Evolutionary conservation across 2,888 invertebrate genomes (phyloP).

Genomic region (Papilio elwesi): DNA sequence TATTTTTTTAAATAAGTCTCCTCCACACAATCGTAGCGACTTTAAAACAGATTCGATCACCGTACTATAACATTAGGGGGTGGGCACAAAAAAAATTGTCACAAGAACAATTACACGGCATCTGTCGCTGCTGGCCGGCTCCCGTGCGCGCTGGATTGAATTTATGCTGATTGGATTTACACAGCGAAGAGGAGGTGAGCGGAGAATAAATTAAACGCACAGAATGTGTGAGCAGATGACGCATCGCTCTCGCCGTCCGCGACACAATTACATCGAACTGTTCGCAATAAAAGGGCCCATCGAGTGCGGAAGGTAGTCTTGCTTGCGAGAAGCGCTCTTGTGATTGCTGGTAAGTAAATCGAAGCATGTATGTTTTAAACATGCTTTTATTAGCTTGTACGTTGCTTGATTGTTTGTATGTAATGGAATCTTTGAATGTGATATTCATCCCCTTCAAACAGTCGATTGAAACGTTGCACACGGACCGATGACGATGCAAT

Average conservation of each 20-base stretch:
- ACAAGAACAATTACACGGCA: slow-evolving; percentile 82
- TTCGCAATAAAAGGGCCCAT: background rate
- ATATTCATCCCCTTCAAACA: too few relatives aligned
- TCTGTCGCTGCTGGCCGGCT: slow-evolving; percentile 65
- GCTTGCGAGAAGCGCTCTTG: background rate
- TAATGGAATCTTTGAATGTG: too few relatives aligned
- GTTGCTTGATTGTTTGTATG: too few relatives aligned
- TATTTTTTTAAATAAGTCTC: slow-evolving; percentile 45
- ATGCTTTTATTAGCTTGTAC: too few relatives aligned
- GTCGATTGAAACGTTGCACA: too few relatives aligned
- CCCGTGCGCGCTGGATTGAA: slow-evolving; percentile 51
- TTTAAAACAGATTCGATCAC: slow-evolving; percentile 82
- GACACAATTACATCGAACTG: background rate
- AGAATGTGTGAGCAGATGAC: slow-evolving; percentile 43
- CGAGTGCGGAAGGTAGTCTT: background rate
- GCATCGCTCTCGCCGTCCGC: slow-evolving; percentile 35
- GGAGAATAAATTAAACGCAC: slow-evolving; percentile 54
- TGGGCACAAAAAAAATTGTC: slow-evolving; percentile 75
- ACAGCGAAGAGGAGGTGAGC: slow-evolving; percentile 56
- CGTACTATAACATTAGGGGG: slow-evolving; percentile 66
- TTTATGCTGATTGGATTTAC: slow-evolving; percentile 82
- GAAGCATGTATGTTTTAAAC: too few relatives aligned
- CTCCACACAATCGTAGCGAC: slow-evolving; percentile 54
- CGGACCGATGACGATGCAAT: too few relatives aligned
- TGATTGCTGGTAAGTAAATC: background rate